Base-by-base conservation (phyloP, 2,888 invertebrate species). In the Luperina testacea region DNA sequence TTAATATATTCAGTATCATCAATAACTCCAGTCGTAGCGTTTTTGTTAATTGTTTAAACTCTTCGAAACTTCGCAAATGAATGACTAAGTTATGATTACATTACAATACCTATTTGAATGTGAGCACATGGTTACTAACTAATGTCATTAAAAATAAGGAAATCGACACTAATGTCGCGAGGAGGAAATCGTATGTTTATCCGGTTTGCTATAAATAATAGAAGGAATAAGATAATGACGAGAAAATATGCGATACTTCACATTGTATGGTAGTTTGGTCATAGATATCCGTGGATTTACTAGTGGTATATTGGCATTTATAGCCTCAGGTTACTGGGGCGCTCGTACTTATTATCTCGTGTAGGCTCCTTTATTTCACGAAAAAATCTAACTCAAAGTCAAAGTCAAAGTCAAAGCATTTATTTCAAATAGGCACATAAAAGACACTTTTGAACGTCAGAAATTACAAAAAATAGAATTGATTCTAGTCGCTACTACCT, bases 1-100 rank as follows among this genome's bases (percentile, higher is more conserved):
- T 75, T 76, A 78, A 72, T 85, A 74, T 75, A 72, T 72, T 79
- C 27, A 72, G 80, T 70, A 69, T 72, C 74, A 78, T 75, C 77
- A 81, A 72, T 78, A 75, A 72, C 76, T 83, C 15, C 27, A 85
- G 63, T 68, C 65, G 74, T 71, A 76, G 32, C 32, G 78, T 75
- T 82, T 73, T 81, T 71, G 70, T 76, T 32, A 70, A 80, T 74
- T 78, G 72, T 73, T 81, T 17, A 70, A 72, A 85, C 45, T 59
- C 73, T 69, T 68, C 48, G 67, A 64, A 75, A 72, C n/a, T 78
- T 67, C 20, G n/a, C 27, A 63, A 64, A 59, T 51, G 27, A 42
- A 69, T 70, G 9, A 51, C 9, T 51, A n/a, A 53, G 48, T 67
- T 53, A 42, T 38, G 42, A 8, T 13, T 69, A 70, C 27, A 38